A percentile compares a stretch with the other conserved stretches of the same genome.
These are phyloP conservation scores for Hesperia comma DNA, from an alignment of 2,888 invertebrate genomes.

Conservation along the genomic window DNA sequence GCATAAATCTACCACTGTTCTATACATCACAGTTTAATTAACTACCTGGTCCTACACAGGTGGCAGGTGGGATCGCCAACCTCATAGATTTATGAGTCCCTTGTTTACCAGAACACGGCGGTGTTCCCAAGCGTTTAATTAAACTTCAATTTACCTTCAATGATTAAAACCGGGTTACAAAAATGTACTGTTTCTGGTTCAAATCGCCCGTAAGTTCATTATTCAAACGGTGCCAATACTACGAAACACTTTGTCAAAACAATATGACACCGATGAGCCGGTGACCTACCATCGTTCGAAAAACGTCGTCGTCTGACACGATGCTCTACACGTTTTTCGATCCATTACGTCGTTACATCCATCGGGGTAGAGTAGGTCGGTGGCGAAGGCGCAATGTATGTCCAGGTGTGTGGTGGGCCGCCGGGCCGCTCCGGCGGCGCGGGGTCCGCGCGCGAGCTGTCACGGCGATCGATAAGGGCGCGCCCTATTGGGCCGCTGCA, in stretches of 20 bases:
- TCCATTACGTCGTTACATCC: slow-evolving; percentile 10
- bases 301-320: neutral
- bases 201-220: neutral
- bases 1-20: neutral
- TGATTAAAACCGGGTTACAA: neutral
- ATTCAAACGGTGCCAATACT: neutral
- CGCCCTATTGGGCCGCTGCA: slow-evolving; percentile 13
- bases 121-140: neutral
- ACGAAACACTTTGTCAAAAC: slow-evolving; percentile 20
- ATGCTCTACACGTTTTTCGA: neutral
- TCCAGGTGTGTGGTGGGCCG: neutral
- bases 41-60: neutral
- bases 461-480: slow-evolving; percentile 32
- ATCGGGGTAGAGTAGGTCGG: neutral
- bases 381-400: slow-evolving; percentile 13
- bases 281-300: neutral
- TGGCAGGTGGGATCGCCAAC: neutral
- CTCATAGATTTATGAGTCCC: neutral
- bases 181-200: neutral
- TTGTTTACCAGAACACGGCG: neutral
- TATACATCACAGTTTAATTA: neutral
- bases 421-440: neutral
- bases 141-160: neutral
- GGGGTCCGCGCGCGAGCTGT: slow-evolving; percentile 21
- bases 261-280: slow-evolving; percentile 5